Conservation (phyloP, 1,140 invertebrate genomes). For the Aphaenogaster ashmeadi region DNA sequence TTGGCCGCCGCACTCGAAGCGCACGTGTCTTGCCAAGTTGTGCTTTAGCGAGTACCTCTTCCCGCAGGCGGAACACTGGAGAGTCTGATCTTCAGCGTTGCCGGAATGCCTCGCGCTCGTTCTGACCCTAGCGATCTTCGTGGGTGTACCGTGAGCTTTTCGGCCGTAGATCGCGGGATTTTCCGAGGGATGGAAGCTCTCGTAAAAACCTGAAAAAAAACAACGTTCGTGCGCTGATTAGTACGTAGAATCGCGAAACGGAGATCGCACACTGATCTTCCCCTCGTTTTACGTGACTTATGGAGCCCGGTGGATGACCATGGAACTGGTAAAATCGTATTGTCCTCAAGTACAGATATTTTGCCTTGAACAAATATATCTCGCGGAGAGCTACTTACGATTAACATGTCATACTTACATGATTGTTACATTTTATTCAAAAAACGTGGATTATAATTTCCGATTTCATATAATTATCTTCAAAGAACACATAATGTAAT, state of each 20-base stretch:
- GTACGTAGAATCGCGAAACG: not conserved
- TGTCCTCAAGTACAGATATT: conserved; percentile 1
- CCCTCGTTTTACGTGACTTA: not conserved
- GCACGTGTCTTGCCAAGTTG: conserved; percentile 86
- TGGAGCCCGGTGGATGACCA: not conserved
- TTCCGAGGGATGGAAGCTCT: not conserved
- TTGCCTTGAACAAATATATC: conserved; percentile 5
- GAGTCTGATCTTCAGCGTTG: conserved; percentile 34
- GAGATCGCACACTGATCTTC: conserved; percentile 3
- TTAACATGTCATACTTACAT: conserved; percentile 6
- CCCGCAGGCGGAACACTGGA: conserved; percentile 84
- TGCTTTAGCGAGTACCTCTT: conserved; percentile 86
- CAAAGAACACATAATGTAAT: not conserved
- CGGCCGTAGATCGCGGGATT: not conserved
- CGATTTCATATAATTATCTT: not conserved
- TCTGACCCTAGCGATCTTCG: conserved; percentile 8
- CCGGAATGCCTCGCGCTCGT: not conserved
- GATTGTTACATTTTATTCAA: not conserved
- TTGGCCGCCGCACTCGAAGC: conserved; percentile 87
- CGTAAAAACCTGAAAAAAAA: conserved; percentile 59
- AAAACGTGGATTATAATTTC: not conserved
- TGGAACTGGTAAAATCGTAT: conserved; percentile 5
- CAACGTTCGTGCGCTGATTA: conserved; percentile 51
- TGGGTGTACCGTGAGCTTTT: not conserved
- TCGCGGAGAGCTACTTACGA: not conserved